These are phyloP conservation scores for Cremastinae sp. DNA, from an alignment of 2,888 invertebrate genomes.

Conservation along the genomic window DNA sequence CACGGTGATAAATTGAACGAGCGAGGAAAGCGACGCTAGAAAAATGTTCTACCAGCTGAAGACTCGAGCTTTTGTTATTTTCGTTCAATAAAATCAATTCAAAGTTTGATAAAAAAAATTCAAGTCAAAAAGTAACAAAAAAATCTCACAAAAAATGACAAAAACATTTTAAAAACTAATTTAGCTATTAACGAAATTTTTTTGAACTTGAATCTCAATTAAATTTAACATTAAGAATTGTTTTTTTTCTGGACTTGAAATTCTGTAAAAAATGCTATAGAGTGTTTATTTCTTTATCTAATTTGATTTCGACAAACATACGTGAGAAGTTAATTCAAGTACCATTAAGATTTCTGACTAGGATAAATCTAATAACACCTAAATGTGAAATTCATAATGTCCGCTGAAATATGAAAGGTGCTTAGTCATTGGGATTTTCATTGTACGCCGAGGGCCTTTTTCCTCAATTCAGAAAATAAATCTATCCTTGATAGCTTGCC, in stretches of 20 bases:
- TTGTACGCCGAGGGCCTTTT: slow-evolving; percentile 2
- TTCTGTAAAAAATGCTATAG: no score
- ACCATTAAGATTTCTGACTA: neutral
- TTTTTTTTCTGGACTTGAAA: no score
- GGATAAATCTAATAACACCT: slow-evolving; percentile 1
- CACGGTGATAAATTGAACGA: slow-evolving; percentile 58
- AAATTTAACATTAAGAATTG: no score
- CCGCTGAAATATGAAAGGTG: neutral
- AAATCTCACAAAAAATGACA: neutral
- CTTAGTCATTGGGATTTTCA: slow-evolving; percentile 15
- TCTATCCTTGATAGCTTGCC: slow-evolving; percentile 31
- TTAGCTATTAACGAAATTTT: no score
- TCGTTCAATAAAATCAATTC: slow-evolving; percentile 47
- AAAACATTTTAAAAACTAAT: no score
- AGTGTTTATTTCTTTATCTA: no score
- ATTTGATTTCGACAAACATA: no score
- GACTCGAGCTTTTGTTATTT: slow-evolving; percentile 48
- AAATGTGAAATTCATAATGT: slow-evolving; percentile 28
- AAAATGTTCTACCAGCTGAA: slow-evolving; percentile 49
- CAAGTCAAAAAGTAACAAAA: neutral
- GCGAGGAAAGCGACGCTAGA: slow-evolving; percentile 34
- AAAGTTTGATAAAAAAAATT: slow-evolving; percentile 11
- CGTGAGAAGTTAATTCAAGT: no score
- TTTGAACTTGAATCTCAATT: no score
- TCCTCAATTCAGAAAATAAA: slow-evolving; percentile 17